Percentiles rank a stretch among this genome's conserved stretches.
These are phyloP conservation scores for Odontothrips loti DNA, from an alignment of 2,888 invertebrate genomes.

Conservation along the genomic window DNA sequence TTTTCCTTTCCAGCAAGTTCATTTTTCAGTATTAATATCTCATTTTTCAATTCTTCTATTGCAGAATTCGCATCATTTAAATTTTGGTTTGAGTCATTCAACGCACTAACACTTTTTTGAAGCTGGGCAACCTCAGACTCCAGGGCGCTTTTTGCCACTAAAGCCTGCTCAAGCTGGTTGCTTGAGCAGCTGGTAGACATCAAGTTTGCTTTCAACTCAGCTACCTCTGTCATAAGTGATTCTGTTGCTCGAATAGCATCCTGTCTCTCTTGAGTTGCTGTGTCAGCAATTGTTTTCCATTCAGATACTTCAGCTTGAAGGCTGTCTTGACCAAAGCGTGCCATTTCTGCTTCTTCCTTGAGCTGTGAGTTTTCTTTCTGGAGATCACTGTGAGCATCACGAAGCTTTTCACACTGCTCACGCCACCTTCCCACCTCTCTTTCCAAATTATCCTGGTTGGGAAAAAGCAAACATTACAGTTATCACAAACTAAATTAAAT, in stretches of 20 bases:
- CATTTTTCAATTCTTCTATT: not conserved
- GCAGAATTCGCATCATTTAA: not conserved
- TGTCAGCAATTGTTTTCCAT: constrained; percentile 14
- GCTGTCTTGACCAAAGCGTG: constrained; percentile 19
- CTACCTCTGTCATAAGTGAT: not conserved
- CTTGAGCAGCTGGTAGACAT: not conserved
- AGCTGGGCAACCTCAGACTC: not conserved
- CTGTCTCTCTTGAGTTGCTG: not conserved
- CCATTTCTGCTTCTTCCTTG: constrained; percentile 9
- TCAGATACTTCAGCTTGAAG: constrained; percentile 31
- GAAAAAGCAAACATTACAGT: not conserved
- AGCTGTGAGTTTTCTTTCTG: constrained; percentile 10
- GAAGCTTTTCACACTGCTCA: constrained; percentile 3
- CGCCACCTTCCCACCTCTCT: not conserved
- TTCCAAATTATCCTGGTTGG: not conserved
- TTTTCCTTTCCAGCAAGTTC: not conserved
- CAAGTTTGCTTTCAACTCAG: not conserved
- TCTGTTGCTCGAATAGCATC: not conserved
- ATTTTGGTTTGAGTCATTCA: constrained; percentile 2
- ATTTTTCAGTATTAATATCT: not conserved
- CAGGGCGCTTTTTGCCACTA: not conserved
- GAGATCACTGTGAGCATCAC: not conserved
- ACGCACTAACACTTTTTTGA: not conserved
- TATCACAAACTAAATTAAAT: not conserved
- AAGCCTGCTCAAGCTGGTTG: not conserved